Conservation (phyloP, 1,140 invertebrate species). For the Araneus ventricosus region DNA sequence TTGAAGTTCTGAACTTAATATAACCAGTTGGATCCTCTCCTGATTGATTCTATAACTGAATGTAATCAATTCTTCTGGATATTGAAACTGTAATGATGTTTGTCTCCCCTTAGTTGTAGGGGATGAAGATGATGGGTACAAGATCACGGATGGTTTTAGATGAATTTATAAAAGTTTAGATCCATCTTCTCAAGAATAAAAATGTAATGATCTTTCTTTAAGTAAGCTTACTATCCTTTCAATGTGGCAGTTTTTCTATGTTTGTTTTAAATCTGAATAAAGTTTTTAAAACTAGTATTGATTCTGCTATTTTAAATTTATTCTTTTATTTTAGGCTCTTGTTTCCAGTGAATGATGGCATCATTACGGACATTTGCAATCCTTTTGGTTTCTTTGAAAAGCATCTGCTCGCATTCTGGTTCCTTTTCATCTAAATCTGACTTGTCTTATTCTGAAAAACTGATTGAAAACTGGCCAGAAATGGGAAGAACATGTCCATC, state of each 20-base stretch:
- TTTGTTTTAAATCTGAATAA: not conserved
- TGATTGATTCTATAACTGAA: not conserved
- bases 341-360: constrained; percentile 35
- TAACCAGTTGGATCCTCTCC: constrained; percentile 4
- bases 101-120: constrained; percentile 27
- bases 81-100: constrained; percentile 29
- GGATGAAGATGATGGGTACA: constrained; percentile 24
- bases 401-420: not conserved
- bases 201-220: constrained; percentile 30
- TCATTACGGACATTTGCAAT: constrained; percentile 42
- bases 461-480: constrained; percentile 21
- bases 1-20: not conserved
- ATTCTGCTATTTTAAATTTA: not conserved
- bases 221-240: constrained; percentile 3
- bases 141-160: constrained; percentile 28
- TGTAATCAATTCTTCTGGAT: not conserved
- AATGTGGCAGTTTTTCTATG: not conserved
- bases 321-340: not conserved
- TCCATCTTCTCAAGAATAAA: constrained; percentile 31
- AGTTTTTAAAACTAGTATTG: not conserved
- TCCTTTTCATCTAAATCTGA: constrained; percentile 25
- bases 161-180: constrained; percentile 31
- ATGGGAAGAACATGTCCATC: not conserved
- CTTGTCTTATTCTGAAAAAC: not conserved
- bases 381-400: constrained; percentile 18